phyloP scores from a whole-genome alignment of 1,140 invertebrate genomes.

The Habropoda laboriosa region DNA sequence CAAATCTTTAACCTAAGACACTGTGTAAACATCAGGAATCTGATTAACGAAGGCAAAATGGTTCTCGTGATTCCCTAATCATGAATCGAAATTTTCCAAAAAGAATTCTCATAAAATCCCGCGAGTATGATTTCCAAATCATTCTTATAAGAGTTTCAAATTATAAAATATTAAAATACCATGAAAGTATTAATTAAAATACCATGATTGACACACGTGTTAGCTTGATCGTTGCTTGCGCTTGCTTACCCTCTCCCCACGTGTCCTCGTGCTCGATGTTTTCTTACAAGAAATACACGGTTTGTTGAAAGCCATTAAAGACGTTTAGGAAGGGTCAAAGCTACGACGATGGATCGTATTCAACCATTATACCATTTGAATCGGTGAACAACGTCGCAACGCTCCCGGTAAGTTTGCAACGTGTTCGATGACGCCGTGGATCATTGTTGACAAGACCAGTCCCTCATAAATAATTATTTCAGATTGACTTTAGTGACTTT shows the following conservation, averaged over 20 bases:
- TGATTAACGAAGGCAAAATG: background rate
- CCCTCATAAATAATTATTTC: background rate
- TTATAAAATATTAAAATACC: too few species aligned
- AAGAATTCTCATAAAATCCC: background rate
- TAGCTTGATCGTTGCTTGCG: background rate
- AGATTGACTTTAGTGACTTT: background rate
- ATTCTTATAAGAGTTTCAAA: too few species aligned
- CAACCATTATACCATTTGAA: background rate
- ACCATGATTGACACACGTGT: background rate
- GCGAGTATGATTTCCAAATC: too few species aligned
- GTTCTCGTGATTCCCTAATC: background rate
- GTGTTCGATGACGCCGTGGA: too few species aligned
- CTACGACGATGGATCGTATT: background rate
- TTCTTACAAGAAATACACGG: background rate
- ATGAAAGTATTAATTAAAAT: too few species aligned
- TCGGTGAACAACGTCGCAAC: background rate
- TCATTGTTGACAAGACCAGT: background rate
- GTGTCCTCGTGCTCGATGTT: background rate
- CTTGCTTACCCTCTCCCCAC: background rate
- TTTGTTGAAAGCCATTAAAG: background rate
- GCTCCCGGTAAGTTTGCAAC: constrained; percentile 14
- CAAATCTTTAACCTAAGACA: too few species aligned
- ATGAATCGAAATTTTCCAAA: background rate
- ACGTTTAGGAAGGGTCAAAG: background rate
- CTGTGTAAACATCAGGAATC: background rate